These are phyloP conservation scores for Spea multiplicata DNA, from an alignment of 2,113 vertebrate species.

Conservation along the genomic window DNA sequence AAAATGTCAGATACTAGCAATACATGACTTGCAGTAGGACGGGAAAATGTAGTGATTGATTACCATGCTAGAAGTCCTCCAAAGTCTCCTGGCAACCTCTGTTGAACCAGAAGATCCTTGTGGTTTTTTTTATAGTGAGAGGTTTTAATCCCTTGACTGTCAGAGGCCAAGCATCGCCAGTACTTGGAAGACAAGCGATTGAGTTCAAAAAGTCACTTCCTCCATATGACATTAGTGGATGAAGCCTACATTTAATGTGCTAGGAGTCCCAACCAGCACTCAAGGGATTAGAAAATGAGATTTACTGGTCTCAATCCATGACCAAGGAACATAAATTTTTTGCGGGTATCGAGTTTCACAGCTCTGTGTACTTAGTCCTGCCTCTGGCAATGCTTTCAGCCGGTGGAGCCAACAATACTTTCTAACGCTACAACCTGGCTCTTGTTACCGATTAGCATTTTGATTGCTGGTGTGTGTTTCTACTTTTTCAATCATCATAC, in stretches of 20 bases:
- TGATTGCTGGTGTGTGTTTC: background rate
- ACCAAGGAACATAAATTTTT: slow-evolving; percentile 18
- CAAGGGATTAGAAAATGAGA: slow-evolving; percentile 1
- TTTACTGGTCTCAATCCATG: slow-evolving; percentile 13
- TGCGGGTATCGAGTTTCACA: slow-evolving; percentile 10
- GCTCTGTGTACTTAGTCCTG: background rate
- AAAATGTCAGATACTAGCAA: too few species aligned
- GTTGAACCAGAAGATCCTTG: too few species aligned
- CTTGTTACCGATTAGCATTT: background rate
- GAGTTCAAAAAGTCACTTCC: background rate
- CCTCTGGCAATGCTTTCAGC: background rate
- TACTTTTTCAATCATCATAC: background rate
- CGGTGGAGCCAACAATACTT: background rate
- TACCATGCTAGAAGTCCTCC: too few species aligned
- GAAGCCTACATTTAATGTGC: background rate
- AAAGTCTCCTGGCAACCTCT: too few species aligned
- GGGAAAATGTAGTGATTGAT: too few species aligned
- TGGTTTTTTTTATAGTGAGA: too few species aligned
- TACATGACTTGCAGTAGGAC: too few species aligned
- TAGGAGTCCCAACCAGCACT: background rate
- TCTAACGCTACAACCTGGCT: background rate
- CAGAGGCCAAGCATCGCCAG: background rate
- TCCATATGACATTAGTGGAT: background rate
- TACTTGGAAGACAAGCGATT: slow-evolving; percentile 9
- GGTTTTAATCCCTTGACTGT: slow-evolving; percentile 1